Conservation (phyloP, 2,797 vertebrate species). For the Cyprinella venusta region DNA sequence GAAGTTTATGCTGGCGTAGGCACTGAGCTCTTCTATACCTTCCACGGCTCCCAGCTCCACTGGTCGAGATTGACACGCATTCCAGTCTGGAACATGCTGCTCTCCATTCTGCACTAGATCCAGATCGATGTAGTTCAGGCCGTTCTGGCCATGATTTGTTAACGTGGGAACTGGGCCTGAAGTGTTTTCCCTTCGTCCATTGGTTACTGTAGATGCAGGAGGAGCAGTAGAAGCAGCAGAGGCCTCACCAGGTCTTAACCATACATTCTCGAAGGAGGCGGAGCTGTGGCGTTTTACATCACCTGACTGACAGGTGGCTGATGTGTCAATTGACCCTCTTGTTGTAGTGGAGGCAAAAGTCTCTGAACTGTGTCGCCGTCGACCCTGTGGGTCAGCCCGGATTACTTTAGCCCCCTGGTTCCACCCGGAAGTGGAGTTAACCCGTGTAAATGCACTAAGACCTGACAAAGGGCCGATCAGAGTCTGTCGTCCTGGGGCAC, state of each 20-base stretch:
- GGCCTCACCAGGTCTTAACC: constrained; percentile 78
- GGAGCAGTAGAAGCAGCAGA: not conserved
- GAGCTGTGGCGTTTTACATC: constrained; percentile 86
- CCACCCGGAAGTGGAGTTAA: constrained; percentile 76
- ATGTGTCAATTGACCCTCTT: constrained; percentile 64
- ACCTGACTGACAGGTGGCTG: constrained; percentile 60
- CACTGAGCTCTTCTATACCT: constrained; percentile 79
- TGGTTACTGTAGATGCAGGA: constrained; percentile 40
- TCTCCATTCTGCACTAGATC: constrained; percentile 80
- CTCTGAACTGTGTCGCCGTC: constrained; percentile 85
- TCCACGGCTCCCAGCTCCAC: constrained; percentile 69
- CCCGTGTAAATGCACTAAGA: constrained; percentile 80
- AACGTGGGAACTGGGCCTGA: constrained; percentile 43
- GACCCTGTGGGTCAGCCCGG: constrained; percentile 82
- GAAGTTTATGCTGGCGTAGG: constrained; percentile 89
- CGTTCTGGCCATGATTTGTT: constrained; percentile 71
- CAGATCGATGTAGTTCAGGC: constrained; percentile 88
- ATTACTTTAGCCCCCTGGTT: constrained; percentile 87
- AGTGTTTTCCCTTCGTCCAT: constrained; percentile 60
- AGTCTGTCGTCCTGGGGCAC: constrained; percentile 64
- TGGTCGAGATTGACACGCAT: constrained; percentile 57
- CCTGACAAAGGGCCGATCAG: constrained; percentile 72
- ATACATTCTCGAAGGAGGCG: constrained; percentile 86
- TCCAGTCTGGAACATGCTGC: constrained; percentile 71
- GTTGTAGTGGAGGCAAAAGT: constrained; percentile 82